Evolutionary conservation across 2,888 invertebrate genomes (phyloP).

Genomic region (Ecliptopera silaceata): DNA sequence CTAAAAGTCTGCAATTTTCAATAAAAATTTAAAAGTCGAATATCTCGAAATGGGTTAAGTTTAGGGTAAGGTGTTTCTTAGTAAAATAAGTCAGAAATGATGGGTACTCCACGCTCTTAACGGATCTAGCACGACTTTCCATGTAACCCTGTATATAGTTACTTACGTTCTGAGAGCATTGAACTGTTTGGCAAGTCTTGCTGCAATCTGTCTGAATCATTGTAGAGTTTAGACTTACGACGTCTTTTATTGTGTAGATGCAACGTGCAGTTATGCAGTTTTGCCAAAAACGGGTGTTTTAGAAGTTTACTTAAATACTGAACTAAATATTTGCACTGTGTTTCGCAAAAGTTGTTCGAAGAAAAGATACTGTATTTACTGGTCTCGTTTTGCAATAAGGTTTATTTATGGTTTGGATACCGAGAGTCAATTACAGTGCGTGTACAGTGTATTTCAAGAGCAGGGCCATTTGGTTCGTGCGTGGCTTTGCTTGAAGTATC

Average conservation of each 20-base stretch:
- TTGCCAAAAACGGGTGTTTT: too few relatives aligned
- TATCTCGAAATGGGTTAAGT: too few relatives aligned
- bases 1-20: too few relatives aligned
- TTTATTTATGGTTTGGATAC: slow-evolving; percentile 45
- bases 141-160: too few relatives aligned
- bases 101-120: too few relatives aligned
- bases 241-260: background rate
- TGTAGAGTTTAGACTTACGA: background rate
- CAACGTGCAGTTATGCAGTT: too few relatives aligned
- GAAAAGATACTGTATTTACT: background rate
- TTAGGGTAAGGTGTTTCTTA: too few relatives aligned
- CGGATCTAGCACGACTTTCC: too few relatives aligned
- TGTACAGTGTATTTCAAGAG: slow-evolving; percentile 43
- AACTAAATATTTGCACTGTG: too few relatives aligned
- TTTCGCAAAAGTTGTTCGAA: slow-evolving; percentile 5
- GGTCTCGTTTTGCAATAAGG: slow-evolving; percentile 29
- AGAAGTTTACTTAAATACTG: too few relatives aligned
- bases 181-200: slow-evolving; percentile 37
- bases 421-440: slow-evolving; percentile 49
- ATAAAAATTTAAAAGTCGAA: too few relatives aligned
- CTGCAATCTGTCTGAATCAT: slow-evolving; percentile 13
- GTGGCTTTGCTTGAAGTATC: slow-evolving; percentile 20
- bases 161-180: slow-evolving; percentile 33
- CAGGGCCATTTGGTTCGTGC: slow-evolving; percentile 53
- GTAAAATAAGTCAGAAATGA: too few relatives aligned